Base-by-base conservation (phyloP, 2,888 invertebrate species). In the Linnaemya vulpina region DNA sequence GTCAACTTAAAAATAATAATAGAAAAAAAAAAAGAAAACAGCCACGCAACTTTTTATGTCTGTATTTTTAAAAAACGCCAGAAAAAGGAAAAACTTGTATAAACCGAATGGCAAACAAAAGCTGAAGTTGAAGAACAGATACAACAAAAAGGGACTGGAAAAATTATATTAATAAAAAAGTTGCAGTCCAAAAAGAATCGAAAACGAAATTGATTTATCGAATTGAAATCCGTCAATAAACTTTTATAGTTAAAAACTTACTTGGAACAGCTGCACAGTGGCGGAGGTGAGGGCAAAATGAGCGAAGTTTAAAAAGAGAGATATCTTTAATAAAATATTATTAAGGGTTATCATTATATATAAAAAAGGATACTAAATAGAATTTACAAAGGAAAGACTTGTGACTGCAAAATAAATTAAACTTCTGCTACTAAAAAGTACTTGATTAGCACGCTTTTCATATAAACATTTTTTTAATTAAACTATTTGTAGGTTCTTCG, bases 131-230 rank as follows among this genome's bases (percentile, higher is more conserved):
- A 65, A 65, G 30, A 51, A 22, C 20, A 40, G 1, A 60, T 79
- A 79, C 25, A 67, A 55, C 22, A 43, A 58, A 17, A 60, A 40
- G 30, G 13, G 55, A 62, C 67, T 40, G n/a, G 68, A 73, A 35
- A 79, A 70, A 79, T 53, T 60, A 60, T 17, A 73, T 58, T 20
- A 62, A 49, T 49, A 65, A 70, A 74, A 55, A 58, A 78, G 13
- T 71, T 63, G 38, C 62, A 63, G 75, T 49, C 58, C 49, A 53
- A 75, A 77, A 80, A 78, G 60, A 86, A 78, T 78, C 70, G 77
- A 81, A 87, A 83, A 83, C 77, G 83, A 87, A 87, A 83, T 87
- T 83, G 87, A 87, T 86, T 87, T 87, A 86, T 86, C 86, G 84
- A 86, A 86, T 75, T 84, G 82, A 86, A 87, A 86, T 86, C 86